phyloP scores from a whole-genome alignment of 2,113 vertebrate species.

The Forbesichthys papilliferus region DNA sequence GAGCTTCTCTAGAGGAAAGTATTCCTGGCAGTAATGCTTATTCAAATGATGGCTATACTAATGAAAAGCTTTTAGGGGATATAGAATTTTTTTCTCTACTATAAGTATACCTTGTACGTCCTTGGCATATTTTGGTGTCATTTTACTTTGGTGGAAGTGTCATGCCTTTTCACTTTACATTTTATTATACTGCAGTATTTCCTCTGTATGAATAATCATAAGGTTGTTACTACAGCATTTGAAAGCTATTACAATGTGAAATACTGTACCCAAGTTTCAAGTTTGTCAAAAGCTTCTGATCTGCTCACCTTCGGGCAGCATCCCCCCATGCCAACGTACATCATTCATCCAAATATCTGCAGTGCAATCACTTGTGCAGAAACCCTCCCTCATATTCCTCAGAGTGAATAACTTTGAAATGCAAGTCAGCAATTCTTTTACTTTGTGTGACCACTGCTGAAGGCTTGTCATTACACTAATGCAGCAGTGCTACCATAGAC shows the following conservation, averaged over 20 bases:
- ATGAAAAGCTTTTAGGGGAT: slow-evolving; percentile 71
- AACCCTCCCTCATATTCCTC: slow-evolving; percentile 37
- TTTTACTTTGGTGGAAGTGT: background rate
- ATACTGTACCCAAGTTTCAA: slow-evolving; percentile 4
- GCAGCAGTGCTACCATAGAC: slow-evolving; percentile 49
- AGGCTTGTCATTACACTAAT: slow-evolving; percentile 69
- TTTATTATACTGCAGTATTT: background rate
- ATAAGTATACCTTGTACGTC: slow-evolving; percentile 37
- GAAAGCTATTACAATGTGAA: slow-evolving; percentile 32
- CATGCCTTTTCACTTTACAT: background rate
- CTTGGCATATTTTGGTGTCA: slow-evolving; percentile 43
- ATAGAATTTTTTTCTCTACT: slow-evolving; percentile 67
- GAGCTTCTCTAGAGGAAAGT: slow-evolving; percentile 62
- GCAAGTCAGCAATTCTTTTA: slow-evolving; percentile 64
- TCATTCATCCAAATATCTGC: slow-evolving; percentile 66
- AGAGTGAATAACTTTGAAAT: slow-evolving; percentile 43
- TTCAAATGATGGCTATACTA: slow-evolving; percentile 63
- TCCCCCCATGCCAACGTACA: slow-evolving; percentile 20
- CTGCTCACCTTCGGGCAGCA: slow-evolving; percentile 7
- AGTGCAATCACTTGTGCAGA: slow-evolving; percentile 58
- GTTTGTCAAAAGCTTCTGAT: slow-evolving; percentile 18
- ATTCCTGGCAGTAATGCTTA: slow-evolving; percentile 55
- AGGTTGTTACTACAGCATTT: slow-evolving; percentile 5
- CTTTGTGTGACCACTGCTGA: slow-evolving; percentile 54
- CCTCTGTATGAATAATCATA: background rate